Evolutionary conservation across 2,888 invertebrate genomes (phyloP), one percentile per base, ranked within the genome.

Genomic region (Listrodromus nycthemerus): DNA sequence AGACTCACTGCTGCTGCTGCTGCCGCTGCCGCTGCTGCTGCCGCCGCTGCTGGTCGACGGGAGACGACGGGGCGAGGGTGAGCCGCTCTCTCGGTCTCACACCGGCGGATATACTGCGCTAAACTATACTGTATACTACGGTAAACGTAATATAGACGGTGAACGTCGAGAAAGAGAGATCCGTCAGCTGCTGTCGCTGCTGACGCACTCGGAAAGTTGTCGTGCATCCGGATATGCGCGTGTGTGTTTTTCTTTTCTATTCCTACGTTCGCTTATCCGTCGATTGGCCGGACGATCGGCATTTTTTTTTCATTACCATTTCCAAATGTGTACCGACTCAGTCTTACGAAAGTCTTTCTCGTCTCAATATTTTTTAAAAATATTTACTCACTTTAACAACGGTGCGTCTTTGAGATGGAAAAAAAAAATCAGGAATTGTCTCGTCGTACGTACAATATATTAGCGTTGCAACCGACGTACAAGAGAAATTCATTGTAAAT

Each of bases 131-230:
- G 52, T 63, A 37, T 63, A 73, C 71, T 24, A 66, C 55, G 73
- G 65, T 65, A 21, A 52, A 63, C 55, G 73, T 41, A 24, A 65
- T 71, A 80, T 19, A 66, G 58, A 77, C 69, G 69, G 58, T 61
- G 58, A 24, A 70, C 76, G 69, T 85, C 80, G 82, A 55, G 55
- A 58, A 81, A 63, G 84, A 85, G 73, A 85, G 77, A 86, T 85
- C 77, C 80, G 78, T 86, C 86, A 86, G 86, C 86, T 86, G 86
- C 85, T 82, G 55, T 65, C 45, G 80, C 63, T 33, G 67, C 77
- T 58, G 65, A 58, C 63, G 73, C 63, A 61, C 48, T 74, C 45
- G 48, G 30, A 63, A 63, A 74, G 30, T 61, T 63, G 41, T 63
- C 3, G n/a, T 16, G 27, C 30, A 19, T 48, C 8, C 13, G 33